These are phyloP conservation scores for Hafferia zeledoni DNA, from an alignment of 2,797 vertebrate genomes.

Conservation along the genomic window DNA sequence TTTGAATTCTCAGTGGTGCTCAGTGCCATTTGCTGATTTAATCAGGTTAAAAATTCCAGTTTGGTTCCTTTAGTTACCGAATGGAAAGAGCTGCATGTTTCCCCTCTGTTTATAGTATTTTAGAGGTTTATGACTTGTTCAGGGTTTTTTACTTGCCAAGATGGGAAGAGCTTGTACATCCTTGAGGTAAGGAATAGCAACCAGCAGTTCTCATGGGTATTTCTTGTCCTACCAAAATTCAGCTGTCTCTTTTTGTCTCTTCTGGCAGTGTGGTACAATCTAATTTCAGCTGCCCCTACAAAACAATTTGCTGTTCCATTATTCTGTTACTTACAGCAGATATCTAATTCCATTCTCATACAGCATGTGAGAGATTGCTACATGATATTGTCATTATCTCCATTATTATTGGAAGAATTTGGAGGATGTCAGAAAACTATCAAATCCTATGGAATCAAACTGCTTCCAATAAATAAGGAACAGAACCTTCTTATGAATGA, in stretches of 20 bases:
- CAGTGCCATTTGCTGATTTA: not conserved
- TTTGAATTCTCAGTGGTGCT: not conserved
- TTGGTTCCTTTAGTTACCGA: not conserved
- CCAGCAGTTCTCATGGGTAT: not conserved
- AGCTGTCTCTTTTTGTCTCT: slow-evolving; percentile 13
- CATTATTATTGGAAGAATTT: slow-evolving; percentile 68
- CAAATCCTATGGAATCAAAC: slow-evolving; percentile 58
- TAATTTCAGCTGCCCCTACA: slow-evolving; percentile 44
- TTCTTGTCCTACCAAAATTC: slow-evolving; percentile 35
- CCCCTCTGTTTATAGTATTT: not conserved
- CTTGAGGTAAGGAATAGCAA: not conserved
- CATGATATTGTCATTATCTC: slow-evolving; percentile 63
- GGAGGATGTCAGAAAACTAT: slow-evolving; percentile 49
- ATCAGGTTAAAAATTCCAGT: not conserved
- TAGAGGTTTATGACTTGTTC: not conserved
- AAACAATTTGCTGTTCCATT: slow-evolving; percentile 57
- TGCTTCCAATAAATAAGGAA: slow-evolving; percentile 53
- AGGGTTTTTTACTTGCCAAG: not conserved
- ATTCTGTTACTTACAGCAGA: slow-evolving; percentile 54
- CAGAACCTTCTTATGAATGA: slow-evolving; percentile 57
- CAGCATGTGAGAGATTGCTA: slow-evolving; percentile 49
- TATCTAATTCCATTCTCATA: slow-evolving; percentile 31
- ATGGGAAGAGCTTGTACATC: not conserved
- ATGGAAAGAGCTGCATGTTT: not conserved
- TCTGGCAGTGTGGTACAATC: not conserved